phyloP scores from a whole-genome alignment of 1,140 invertebrate species.

The Steinernema khuongi region DNA sequence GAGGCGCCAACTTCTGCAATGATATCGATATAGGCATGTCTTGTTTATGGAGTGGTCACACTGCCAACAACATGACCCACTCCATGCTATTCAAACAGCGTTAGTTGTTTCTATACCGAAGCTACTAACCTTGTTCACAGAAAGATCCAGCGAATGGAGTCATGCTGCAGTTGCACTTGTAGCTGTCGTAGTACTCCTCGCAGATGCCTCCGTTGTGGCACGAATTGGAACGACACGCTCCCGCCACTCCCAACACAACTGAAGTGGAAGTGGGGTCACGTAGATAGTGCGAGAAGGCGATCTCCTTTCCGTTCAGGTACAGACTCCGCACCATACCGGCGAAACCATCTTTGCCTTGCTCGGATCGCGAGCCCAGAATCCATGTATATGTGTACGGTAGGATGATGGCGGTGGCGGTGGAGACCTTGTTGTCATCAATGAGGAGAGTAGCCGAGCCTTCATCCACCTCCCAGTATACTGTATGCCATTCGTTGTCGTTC shows the following conservation, averaged over 20 bases:
- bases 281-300: background rate
- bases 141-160: constrained; percentile 53
- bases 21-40: background rate
- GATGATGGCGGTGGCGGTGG: constrained; percentile 35
- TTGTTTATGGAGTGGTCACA: no score
- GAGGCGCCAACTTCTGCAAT: constrained; percentile 56
- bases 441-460: constrained; percentile 40
- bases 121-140: constrained; percentile 48
- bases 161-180: constrained; percentile 50
- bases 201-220: constrained; percentile 50
- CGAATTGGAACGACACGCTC: constrained; percentile 42
- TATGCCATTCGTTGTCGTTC: constrained; percentile 51
- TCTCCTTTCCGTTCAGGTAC: constrained; percentile 42
- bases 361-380: constrained; percentile 48
- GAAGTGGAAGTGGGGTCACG: background rate
- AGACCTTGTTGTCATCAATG: constrained; percentile 42
- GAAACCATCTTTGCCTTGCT: constrained; percentile 44
- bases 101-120: background rate
- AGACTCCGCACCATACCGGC: constrained; percentile 29
- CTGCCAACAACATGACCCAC: no score
- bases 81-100: background rate
- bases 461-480: constrained; percentile 53
- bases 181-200: constrained; percentile 53
- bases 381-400: constrained; percentile 46
- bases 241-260: constrained; percentile 44